phyloP scores from a whole-genome alignment of 2,797 vertebrate species.

The Heliangelus exortis region DNA sequence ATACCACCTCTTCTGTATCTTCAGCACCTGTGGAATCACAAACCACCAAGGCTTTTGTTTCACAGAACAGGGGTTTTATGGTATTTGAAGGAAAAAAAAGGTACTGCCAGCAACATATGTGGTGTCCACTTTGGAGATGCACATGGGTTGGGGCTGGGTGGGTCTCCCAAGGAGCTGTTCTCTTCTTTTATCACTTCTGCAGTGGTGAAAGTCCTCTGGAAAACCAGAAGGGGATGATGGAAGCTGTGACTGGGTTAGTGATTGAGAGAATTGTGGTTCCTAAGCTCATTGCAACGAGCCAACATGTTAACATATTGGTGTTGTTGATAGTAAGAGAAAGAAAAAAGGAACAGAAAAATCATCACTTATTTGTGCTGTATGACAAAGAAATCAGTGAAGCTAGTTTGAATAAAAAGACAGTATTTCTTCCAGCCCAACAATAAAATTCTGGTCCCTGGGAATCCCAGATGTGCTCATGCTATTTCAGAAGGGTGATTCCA shows the following conservation, averaged over 20 bases:
- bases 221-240: neutral
- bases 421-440: neutral
- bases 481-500: neutral
- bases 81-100: neutral
- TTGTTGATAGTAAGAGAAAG: neutral
- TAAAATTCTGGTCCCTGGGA: neutral
- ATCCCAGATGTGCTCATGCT: neutral
- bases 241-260: neutral
- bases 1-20: too few species aligned
- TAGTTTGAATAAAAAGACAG: neutral
- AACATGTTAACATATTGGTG: neutral
- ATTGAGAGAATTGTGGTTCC: neutral
- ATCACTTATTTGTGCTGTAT: neutral
- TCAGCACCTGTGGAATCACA: too few species aligned
- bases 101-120: neutral
- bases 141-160: neutral
- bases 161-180: neutral
- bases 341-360: neutral
- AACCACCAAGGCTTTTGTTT: neutral
- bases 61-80: neutral
- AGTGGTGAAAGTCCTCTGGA: neutral
- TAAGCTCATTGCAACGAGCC: neutral
- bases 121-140: accelerated
- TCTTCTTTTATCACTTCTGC: accelerated
- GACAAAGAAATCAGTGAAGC: neutral